These are phyloP conservation scores for Drosophila macrospina DNA, from an alignment of 2,888 invertebrate species.

Conservation along the genomic window DNA sequence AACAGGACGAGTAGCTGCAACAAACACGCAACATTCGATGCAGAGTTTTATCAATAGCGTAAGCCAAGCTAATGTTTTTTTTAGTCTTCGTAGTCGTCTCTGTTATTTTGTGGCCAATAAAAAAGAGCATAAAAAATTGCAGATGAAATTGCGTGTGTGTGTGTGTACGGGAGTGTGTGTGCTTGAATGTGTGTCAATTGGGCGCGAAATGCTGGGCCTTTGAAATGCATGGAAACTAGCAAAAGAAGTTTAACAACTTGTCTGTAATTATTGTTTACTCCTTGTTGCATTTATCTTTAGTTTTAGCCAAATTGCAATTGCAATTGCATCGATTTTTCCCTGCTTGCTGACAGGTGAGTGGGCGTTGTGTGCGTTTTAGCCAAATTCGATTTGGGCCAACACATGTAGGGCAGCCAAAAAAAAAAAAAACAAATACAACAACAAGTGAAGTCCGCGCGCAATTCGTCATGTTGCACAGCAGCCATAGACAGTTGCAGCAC, in stretches of 20 bases:
- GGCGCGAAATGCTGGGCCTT: constrained; percentile 17
- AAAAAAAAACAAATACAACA: not conserved
- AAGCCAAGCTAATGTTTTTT: constrained; percentile 9
- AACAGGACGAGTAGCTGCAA: constrained; percentile 42
- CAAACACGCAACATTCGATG: constrained; percentile 5
- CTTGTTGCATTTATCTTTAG: not conserved
- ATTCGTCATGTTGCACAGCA: constrained; percentile 81
- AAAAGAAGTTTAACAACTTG: not conserved
- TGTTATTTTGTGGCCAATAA: constrained; percentile 29
- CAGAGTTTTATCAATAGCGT: constrained; percentile 24
- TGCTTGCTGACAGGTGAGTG: constrained; percentile 20
- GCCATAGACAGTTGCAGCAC: constrained; percentile 60
- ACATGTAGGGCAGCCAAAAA: constrained; percentile 29
- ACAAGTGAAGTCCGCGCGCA: constrained; percentile 40
- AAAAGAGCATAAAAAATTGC: constrained; percentile 26
- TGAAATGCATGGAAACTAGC: too few species aligned
- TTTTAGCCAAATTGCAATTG: constrained; percentile 23
- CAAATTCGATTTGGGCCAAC: constrained; percentile 20
- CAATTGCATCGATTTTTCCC: constrained; percentile 43
- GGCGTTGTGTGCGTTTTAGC: constrained; percentile 8
- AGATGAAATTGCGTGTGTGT: not conserved
- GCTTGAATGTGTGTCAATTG: constrained; percentile 41
- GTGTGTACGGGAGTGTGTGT: constrained; percentile 25
- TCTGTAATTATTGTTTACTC: constrained; percentile 15
- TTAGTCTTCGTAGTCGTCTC: too few species aligned